A percentile compares a stretch with the other conserved stretches of the same genome.
Conservation (phyloP, 2,888 invertebrate species). For the Calameuta idolon region DNA sequence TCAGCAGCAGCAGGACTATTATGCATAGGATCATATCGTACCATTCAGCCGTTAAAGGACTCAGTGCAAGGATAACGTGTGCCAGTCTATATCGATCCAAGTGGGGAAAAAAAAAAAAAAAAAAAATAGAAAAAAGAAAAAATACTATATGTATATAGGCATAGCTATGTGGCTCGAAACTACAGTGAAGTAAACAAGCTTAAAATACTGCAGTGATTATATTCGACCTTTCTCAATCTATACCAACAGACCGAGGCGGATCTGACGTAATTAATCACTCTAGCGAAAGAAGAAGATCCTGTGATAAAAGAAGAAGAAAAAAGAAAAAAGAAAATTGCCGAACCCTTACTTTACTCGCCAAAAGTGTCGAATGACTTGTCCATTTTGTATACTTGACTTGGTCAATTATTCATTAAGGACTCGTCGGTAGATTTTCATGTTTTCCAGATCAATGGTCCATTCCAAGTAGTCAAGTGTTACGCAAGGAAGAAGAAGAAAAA, state of each 20-base stretch:
- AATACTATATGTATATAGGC: too few species aligned
- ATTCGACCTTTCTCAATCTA: background rate
- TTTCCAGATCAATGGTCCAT: background rate
- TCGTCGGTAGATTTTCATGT: background rate
- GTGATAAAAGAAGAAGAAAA: background rate
- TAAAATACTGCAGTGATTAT: background rate
- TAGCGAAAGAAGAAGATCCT: background rate
- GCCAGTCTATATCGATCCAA: background rate
- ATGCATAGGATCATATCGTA: background rate
- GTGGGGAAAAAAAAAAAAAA: too few species aligned
- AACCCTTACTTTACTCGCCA: background rate
- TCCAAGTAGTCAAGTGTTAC: background rate
- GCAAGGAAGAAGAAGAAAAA: background rate
- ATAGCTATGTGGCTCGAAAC: background rate
- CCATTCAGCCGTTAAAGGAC: background rate
- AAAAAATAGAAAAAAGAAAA: too few species aligned
- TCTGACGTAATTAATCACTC: background rate
- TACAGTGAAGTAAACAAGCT: background rate
- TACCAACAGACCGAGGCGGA: background rate
- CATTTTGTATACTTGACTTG: background rate
- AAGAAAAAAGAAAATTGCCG: background rate
- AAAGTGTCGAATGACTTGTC: background rate
- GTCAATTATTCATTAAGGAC: background rate
- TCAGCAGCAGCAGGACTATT: background rate
- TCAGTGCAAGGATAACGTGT: background rate